Conservation (phyloP, 2,888 invertebrate genomes). For the Lymantria dispar region DNA sequence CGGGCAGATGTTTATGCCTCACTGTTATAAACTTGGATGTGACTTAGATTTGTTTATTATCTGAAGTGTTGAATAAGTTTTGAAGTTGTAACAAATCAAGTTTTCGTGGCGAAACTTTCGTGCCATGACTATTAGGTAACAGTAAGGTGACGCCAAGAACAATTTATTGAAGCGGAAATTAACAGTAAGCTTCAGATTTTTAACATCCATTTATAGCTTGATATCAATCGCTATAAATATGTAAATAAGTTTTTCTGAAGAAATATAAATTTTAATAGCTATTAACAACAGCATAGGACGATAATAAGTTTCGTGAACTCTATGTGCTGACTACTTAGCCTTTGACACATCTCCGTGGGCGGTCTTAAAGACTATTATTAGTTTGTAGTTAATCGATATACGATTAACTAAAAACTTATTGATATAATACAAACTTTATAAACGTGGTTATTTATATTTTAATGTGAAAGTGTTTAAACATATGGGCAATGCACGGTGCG, state of each 20-base stretch:
- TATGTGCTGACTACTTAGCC: conserved; percentile 10
- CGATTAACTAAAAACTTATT: conserved; percentile 37
- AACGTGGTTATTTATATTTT: conserved; percentile 42
- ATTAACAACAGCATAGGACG: conserved; percentile 1
- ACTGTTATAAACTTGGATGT: conserved; percentile 29
- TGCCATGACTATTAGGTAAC: conserved; percentile 24
- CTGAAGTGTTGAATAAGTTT: conserved; percentile 32
- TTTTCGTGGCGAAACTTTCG: conserved; percentile 29
- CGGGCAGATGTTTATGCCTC: conserved; percentile 33
- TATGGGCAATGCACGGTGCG: conserved; percentile 22
- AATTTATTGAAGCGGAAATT: conserved; percentile 39
- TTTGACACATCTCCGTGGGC: conserved; percentile 42
- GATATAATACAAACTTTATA: conserved; percentile 45
- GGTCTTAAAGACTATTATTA: conserved; percentile 54
- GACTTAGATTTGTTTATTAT: conserved; percentile 35
- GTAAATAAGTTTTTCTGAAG: conserved; percentile 42
- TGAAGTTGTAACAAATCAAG: conserved; percentile 36
- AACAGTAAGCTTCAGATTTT: conserved; percentile 35
- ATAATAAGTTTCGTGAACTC: conserved; percentile 11
- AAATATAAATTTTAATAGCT: conserved; percentile 23
- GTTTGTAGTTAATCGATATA: too few species aligned
- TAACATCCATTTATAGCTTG: conserved; percentile 44
- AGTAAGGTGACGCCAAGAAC: conserved; percentile 7
- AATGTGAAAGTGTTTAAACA: conserved; percentile 29
- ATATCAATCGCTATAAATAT: conserved; percentile 44